Base-by-base conservation (phyloP, 2,888 invertebrate species). In the Apodemia duryi region DNA sequence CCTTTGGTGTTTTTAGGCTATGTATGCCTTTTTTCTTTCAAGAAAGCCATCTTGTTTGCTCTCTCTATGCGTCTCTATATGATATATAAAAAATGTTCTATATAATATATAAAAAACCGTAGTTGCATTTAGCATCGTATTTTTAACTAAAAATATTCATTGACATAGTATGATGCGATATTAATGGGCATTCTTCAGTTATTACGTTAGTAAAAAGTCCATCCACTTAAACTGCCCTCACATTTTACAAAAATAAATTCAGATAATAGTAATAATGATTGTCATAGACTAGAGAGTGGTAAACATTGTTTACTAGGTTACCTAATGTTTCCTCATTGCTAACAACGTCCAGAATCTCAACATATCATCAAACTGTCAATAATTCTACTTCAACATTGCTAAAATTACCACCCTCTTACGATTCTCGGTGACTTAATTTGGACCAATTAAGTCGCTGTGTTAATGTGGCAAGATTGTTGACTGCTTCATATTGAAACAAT, bases 271-370 rank as follows among this genome's bases (percentile, higher is more conserved):
- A 68, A 67, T 69, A 71, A 70, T 75, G 67, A 74, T 71, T 77
- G 77, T 77, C 72, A 72, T 73, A 63, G 69, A 68, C 66, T 70
- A 68, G 75, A 73, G 72, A 73, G 75, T 73, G 74, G 75, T 72
- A 74, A 71, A 69, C 57, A 60, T 51, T 67, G 29, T 60, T 51
- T 54, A 62, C 51, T 63, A 51, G 51, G 51, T 51, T 21, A 61
- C 64, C 38, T 62, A 60, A 64, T 61, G 32, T 64, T 60, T 63
- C 38, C 54, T 63, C 63, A 62, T 35, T 66, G 52, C 54, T 64
- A 62, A 64, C 43, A 46, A 63, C 32, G 35, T 57, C 64, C 60
- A 41, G 61, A 46, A 46, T 32, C 46, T 64, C 28, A 41, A 52
- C 11, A 43, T 57, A 41, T 57, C 54, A 54, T 64, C 46, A 46